Percentiles rank a stretch among this genome's conserved stretches.
Conservation (phyloP, 2,888 invertebrate genomes). For the Laothoe populi region DNA sequence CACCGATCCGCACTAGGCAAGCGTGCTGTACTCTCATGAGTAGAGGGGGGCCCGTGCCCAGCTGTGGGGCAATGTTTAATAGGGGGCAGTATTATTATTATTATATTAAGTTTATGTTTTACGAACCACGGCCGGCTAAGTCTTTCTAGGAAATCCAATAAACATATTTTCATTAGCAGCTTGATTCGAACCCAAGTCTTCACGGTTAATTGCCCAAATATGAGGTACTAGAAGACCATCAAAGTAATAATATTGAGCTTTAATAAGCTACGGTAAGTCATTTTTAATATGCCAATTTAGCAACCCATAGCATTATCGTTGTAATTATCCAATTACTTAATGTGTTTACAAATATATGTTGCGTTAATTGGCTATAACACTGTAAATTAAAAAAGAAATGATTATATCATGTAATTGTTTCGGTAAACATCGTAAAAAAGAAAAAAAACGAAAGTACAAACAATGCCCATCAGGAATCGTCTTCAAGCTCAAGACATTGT, state of each 20-base stretch:
- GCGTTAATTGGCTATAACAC: slow-evolving; percentile 54
- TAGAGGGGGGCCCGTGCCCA: no score
- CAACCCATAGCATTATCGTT: slow-evolving; percentile 29
- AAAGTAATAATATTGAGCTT: neutral
- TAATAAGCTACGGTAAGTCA: neutral
- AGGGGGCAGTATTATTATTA: no score
- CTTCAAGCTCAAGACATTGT: neutral
- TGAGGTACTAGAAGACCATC: neutral
- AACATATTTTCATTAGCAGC: no score
- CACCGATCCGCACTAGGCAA: no score
- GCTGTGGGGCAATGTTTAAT: no score
- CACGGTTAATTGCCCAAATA: neutral
- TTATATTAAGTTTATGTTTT: no score
- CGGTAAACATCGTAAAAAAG: slow-evolving; percentile 46
- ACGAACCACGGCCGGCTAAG: no score
- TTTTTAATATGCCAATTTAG: slow-evolving; percentile 35
- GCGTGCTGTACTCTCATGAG: no score
- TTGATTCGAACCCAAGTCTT: neutral
- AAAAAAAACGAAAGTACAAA: slow-evolving; percentile 52
- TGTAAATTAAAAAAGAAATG: slow-evolving; percentile 42
- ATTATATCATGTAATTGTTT: slow-evolving; percentile 40
- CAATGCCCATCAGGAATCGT: slow-evolving; percentile 33
- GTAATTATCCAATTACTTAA: slow-evolving; percentile 56
- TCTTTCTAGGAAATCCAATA: no score
- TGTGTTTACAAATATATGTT: slow-evolving; percentile 50